Evolutionary conservation across 2,113 vertebrate genomes (phyloP), one percentile per base, ranked within the genome.

Genomic region (Hiodon tergisus): DNA sequence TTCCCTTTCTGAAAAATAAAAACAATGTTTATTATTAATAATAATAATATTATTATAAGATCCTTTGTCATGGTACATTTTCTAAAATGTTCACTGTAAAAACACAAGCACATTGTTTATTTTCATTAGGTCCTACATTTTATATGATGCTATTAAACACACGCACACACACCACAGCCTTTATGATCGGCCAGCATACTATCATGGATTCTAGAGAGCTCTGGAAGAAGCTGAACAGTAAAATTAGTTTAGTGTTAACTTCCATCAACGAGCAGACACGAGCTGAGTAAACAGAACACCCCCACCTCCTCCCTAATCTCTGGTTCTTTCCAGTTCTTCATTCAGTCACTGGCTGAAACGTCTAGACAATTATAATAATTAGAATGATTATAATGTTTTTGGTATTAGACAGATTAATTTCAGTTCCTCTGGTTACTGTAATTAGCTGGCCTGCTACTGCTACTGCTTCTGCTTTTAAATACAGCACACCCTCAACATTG

Each of bases 251-350:
- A 17, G 8, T 31, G 8, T 14, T 60, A 31, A 16, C n/a, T 53
- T 8, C 55, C 51, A 76, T 67, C 14, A 61, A 47, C 74, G 66
- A 31, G 55, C 50, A 68, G 2, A 65, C 50, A 55, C 60, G 55
- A 48, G 13, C 14, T 57, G 17, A 17, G 4, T 51, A 72, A 61
- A 73, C 57, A 62, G 50, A 58, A n/a, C n/a, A n/a, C n/a, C n/a
- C n/a, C n/a, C n/a, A n/a, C n/a, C n/a, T n/a, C n/a, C n/a, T n/a
- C n/a, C n/a, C n/a, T n/a, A n/a, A n/a, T n/a, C n/a, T n/a, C n/a
- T n/a, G n/a, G n/a, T n/a, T n/a, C n/a, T n/a, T n/a, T n/a, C n/a
- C n/a, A n/a, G n/a, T n/a, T n/a, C n/a, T n/a, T n/a, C n/a, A n/a
- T n/a, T n/a, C n/a, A n/a, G n/a, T n/a, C n/a, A n/a, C n/a, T n/a